A percentile compares a stretch with the other conserved stretches of the same genome.
phyloP scores from a whole-genome alignment of 1,140 invertebrate species.

The Spodoptera litura region DNA sequence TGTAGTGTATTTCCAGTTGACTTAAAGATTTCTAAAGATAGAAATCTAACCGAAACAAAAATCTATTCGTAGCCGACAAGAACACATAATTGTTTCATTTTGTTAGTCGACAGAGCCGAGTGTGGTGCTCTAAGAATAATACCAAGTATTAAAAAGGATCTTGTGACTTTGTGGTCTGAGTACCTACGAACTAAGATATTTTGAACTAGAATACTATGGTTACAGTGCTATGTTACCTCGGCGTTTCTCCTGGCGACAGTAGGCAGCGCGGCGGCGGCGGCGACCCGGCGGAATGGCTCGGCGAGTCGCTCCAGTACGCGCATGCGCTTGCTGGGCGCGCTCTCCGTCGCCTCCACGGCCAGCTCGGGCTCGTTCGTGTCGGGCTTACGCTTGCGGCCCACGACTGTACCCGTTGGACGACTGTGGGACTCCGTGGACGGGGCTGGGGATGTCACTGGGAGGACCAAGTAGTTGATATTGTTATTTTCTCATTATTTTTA shows the following conservation, averaged over 20 bases:
- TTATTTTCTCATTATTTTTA: too few relatives aligned
- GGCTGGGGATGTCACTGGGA: conserved; percentile 37
- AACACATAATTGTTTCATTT: too few relatives aligned
- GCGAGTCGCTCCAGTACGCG: conserved; percentile 68
- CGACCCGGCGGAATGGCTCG: conserved; percentile 60
- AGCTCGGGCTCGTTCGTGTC: conserved; percentile 43
- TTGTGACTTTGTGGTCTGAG: too few relatives aligned
- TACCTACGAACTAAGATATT: too few relatives aligned
- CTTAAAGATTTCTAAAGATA: too few relatives aligned
- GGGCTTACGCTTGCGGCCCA: conserved; percentile 79
- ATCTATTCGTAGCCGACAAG: too few relatives aligned
- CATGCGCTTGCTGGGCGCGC: conserved; percentile 54
- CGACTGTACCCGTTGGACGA: conserved; percentile 75
- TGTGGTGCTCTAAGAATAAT: too few relatives aligned
- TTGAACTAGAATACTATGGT: too few relatives aligned
- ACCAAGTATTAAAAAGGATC: too few relatives aligned
- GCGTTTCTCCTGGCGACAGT: conserved; percentile 54
- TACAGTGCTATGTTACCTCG: conserved; percentile 43
- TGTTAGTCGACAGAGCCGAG: too few relatives aligned
- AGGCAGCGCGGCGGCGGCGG: conserved; percentile 39
- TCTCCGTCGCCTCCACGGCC: conserved; percentile 27
- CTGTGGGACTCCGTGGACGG: conserved; percentile 51
- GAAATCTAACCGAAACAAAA: too few relatives aligned
- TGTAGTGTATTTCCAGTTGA: background rate
- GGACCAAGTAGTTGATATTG: background rate